Conservation (phyloP, 2,888 invertebrate genomes). For the Cartodere bifasciata region DNA sequence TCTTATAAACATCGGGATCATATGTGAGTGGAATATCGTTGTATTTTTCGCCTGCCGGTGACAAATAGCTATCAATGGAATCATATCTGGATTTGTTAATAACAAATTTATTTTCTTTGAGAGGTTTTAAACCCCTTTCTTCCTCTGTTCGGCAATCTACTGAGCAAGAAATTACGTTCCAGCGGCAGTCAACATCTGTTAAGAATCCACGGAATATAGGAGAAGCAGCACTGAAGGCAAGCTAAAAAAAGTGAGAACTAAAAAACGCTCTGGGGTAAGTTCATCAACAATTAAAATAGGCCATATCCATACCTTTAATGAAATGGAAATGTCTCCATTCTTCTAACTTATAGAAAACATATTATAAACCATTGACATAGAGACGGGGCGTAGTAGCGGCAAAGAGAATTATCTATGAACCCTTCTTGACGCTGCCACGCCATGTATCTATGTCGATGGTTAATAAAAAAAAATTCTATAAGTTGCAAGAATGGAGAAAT, state of each 20-base stretch:
- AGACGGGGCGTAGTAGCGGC: too few species aligned
- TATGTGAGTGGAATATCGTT: slow-evolving; percentile 89
- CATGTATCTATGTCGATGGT: too few species aligned
- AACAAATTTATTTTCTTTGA: slow-evolving; percentile 62
- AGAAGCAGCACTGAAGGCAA: slow-evolving; percentile 94
- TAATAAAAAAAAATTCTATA: too few species aligned
- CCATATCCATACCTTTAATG: too few species aligned
- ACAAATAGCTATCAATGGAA: slow-evolving; percentile 94
- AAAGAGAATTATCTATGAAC: too few species aligned
- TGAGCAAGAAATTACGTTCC: slow-evolving; percentile 92
- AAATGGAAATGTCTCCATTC: too few species aligned
- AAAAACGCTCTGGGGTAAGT: too few species aligned
- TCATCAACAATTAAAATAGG: too few species aligned
- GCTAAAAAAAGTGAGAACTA: slow-evolving; percentile 45
- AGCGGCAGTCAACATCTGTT: slow-evolving; percentile 93
- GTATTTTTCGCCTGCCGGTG: slow-evolving; percentile 77
- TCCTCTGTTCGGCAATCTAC: slow-evolving; percentile 92
- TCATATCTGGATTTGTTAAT: slow-evolving; percentile 94
- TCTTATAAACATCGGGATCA: slow-evolving; percentile 70
- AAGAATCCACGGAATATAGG: slow-evolving; percentile 89
- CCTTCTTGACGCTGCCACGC: too few species aligned
- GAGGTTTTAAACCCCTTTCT: slow-evolving; percentile 70
- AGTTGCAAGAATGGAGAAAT: too few species aligned
- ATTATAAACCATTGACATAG: too few species aligned
- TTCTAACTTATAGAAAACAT: too few species aligned